Evolutionary conservation across 2,888 invertebrate species (phyloP).

Genomic region (Pterobdella sp.): DNA sequence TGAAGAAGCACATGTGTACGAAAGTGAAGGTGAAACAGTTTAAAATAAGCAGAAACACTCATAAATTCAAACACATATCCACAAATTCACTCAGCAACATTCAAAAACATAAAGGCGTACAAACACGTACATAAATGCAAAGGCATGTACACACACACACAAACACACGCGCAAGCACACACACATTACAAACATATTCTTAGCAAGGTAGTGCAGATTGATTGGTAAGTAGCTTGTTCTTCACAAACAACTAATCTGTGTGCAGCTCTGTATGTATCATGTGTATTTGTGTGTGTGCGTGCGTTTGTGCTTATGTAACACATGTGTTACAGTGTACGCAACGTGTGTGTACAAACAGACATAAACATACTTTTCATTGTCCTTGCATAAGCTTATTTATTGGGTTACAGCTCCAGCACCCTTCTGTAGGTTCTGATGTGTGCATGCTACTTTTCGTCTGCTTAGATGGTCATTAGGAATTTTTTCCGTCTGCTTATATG

Average conservation of each 20-base stretch:
- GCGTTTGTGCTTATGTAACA: neutral
- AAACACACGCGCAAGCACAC: neutral
- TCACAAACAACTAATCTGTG: constrained; percentile 8
- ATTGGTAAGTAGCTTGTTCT: constrained; percentile 6
- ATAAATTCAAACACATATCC: neutral
- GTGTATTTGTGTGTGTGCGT: neutral
- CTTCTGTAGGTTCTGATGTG: no score
- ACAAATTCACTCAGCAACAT: neutral
- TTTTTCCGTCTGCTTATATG: no score
- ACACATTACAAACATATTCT: constrained; percentile 12
- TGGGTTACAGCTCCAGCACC: no score
- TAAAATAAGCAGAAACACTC: constrained; percentile 29
- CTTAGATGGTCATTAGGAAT: no score
- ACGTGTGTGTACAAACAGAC: no score
- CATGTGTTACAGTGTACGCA: no score
- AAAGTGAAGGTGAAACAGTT: neutral
- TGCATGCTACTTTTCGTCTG: no score
- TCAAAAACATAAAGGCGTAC: constrained; percentile 10
- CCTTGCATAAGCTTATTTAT: no score
- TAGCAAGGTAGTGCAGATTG: constrained; percentile 11
- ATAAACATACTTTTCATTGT: no score
- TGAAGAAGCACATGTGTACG: constrained; percentile 28
- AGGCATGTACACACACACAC: constrained; percentile 3
- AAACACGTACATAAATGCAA: constrained; percentile 11
- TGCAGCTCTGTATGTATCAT: neutral